A percentile compares a stretch with the other conserved stretches of the same genome.
phyloP scores from a whole-genome alignment of 2,888 invertebrate genomes.

The Parelbella ahira region DNA sequence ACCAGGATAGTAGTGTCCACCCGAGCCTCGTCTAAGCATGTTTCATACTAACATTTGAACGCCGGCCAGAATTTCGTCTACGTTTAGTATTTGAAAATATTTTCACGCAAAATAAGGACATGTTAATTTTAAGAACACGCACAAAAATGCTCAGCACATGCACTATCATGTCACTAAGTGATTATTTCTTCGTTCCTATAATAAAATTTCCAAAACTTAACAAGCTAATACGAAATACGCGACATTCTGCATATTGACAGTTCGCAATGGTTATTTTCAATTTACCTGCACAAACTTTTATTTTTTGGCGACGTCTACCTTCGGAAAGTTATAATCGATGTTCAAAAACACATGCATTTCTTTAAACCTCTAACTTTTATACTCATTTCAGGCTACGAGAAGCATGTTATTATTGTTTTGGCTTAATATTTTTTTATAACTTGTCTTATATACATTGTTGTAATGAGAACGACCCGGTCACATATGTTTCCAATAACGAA shows the following conservation, averaged over 20 bases:
- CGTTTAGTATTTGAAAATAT: constrained; percentile 49
- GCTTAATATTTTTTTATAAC: too few relatives aligned
- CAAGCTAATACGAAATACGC: not conserved
- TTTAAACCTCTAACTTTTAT: too few relatives aligned
- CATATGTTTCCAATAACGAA: constrained; percentile 30
- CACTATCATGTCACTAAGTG: constrained; percentile 53
- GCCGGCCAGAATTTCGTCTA: constrained; percentile 41
- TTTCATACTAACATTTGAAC: constrained; percentile 43
- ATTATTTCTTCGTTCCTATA: constrained; percentile 21
- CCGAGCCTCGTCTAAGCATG: constrained; percentile 49
- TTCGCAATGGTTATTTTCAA: constrained; percentile 9
- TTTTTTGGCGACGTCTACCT: constrained; percentile 15
- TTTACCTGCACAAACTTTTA: constrained; percentile 1
- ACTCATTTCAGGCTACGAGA: too few relatives aligned
- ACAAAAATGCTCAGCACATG: constrained; percentile 60
- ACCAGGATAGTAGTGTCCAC: constrained; percentile 64
- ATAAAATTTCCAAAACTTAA: not conserved
- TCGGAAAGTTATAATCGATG: constrained; percentile 4
- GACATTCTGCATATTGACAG: constrained; percentile 13
- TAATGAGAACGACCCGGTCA: too few relatives aligned
- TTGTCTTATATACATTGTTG: too few relatives aligned
- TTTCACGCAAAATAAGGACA: constrained; percentile 57
- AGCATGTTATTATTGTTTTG: too few relatives aligned
- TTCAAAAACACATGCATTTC: constrained; percentile 33
- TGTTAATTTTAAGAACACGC: constrained; percentile 56